Evolutionary conservation across 2,888 invertebrate genomes (phyloP).

Genomic region (Lasiommata megera): DNA sequence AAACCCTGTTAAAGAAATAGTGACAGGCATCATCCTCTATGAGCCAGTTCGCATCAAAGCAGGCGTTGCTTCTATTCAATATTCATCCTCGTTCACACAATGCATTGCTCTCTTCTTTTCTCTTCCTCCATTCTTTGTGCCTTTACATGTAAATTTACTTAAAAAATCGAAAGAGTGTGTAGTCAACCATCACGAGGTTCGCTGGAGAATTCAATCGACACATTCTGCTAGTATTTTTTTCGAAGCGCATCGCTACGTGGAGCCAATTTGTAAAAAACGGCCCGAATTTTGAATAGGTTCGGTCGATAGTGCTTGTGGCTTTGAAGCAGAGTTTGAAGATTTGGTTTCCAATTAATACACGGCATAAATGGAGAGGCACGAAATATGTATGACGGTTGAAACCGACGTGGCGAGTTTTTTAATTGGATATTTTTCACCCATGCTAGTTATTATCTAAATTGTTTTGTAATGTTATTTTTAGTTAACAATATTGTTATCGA

Average conservation of each 20-base stretch:
- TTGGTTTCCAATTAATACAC: constrained; percentile 21
- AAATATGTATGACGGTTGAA: neutral
- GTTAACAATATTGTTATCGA: too few species aligned
- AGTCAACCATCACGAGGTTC: constrained; percentile 13
- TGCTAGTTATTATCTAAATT: too few species aligned
- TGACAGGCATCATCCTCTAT: too few species aligned
- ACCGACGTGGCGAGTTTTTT: neutral
- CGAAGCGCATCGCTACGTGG: constrained; percentile 41
- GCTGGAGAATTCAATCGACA: constrained; percentile 55
- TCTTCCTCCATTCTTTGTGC: too few species aligned
- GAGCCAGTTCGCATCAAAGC: too few species aligned
- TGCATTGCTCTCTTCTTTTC: too few species aligned
- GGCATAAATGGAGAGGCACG: neutral
- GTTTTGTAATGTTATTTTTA: too few species aligned
- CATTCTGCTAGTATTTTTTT: constrained; percentile 45
- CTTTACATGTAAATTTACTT: too few species aligned
- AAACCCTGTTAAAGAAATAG: too few species aligned
- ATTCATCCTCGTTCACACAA: too few species aligned
- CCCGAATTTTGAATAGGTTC: constrained; percentile 47
- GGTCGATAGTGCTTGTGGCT: constrained; percentile 24
- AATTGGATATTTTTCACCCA: neutral
- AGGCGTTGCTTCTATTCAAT: too few species aligned
- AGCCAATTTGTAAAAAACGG: constrained; percentile 51
- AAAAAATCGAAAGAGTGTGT: neutral
- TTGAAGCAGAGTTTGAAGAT: constrained; percentile 16